Conservation (phyloP, 2,113 vertebrate genomes). For the Onychostoma macrolepis region DNA sequence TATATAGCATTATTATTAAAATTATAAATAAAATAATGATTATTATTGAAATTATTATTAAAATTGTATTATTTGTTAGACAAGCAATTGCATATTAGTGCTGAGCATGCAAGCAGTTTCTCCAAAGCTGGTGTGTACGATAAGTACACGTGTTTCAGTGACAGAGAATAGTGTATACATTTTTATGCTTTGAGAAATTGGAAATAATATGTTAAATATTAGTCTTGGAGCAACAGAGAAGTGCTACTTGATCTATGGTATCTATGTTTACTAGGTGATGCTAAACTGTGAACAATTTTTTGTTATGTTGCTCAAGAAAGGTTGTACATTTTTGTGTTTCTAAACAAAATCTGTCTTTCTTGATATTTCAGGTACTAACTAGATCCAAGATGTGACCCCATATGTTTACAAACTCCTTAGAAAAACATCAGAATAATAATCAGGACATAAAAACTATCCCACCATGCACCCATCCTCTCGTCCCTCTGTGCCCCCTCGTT, state of each 20-base stretch:
- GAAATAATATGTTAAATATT: background rate
- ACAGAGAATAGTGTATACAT: background rate
- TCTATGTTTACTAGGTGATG: too few relatives aligned
- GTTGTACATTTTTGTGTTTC: background rate
- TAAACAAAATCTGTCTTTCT: constrained; percentile 64
- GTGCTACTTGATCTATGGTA: background rate
- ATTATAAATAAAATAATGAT: background rate
- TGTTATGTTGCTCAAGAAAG: background rate
- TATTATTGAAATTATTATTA: background rate
- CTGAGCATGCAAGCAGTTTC: background rate
- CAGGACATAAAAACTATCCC: constrained; percentile 45
- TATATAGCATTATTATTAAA: background rate
- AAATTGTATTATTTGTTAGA: background rate
- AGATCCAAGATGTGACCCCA: constrained; percentile 74
- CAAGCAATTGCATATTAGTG: background rate
- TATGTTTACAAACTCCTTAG: constrained; percentile 57
- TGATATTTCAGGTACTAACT: constrained; percentile 75
- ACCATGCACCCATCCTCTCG: constrained; percentile 73
- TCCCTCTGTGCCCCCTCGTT: constrained; percentile 66
- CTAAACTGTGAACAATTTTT: background rate
- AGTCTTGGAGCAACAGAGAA: background rate
- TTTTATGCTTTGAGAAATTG: background rate
- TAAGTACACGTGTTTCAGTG: background rate
- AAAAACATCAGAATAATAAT: constrained; percentile 62
- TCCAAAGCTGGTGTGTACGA: background rate